Percentiles rank a stretch among this genome's conserved stretches.
Conservation (phyloP, 2,888 invertebrate species). For the Chromoteleia sp. region DNA sequence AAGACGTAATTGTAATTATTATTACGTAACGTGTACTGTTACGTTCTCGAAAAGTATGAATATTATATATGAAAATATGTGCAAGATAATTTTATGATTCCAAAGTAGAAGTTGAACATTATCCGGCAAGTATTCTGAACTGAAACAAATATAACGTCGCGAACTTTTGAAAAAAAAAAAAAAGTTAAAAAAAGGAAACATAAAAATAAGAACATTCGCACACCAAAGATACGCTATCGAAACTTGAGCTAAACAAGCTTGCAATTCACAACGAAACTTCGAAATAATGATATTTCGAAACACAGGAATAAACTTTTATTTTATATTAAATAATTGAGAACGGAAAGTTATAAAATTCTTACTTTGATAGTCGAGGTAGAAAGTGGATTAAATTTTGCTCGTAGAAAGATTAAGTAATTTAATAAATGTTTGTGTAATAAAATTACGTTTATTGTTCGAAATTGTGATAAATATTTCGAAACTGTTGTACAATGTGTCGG, state of each 20-base stretch:
- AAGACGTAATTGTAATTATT: conserved; percentile 19
- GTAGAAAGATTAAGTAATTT: conserved; percentile 52
- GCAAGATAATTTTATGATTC: conserved; percentile 14
- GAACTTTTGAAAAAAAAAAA: too few species aligned
- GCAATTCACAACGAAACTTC: conserved; percentile 34
- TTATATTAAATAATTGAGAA: conserved; percentile 28
- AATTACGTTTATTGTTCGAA: conserved; percentile 52
- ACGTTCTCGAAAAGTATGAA: background rate
- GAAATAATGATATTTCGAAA: conserved; percentile 35
- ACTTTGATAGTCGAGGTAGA: conserved; percentile 27
- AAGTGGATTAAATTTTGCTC: conserved; percentile 50
- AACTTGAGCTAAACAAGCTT: conserved; percentile 19
- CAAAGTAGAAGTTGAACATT: conserved; percentile 6
- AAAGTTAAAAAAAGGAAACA: too few species aligned
- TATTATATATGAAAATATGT: conserved; percentile 16
- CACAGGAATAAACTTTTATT: conserved; percentile 36
- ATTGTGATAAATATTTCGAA: conserved; percentile 62
- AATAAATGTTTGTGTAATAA: conserved; percentile 58
- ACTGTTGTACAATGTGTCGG: conserved; percentile 57
- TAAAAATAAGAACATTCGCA: conserved; percentile 39
- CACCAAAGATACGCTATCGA: conserved; percentile 10
- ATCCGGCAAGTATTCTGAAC: background rate
- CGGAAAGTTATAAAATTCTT: conserved; percentile 33
- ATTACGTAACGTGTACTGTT: background rate
- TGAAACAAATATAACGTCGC: conserved; percentile 30